Conservation (phyloP, 2,888 invertebrate genomes). For the Cephus nigrinus region DNA sequence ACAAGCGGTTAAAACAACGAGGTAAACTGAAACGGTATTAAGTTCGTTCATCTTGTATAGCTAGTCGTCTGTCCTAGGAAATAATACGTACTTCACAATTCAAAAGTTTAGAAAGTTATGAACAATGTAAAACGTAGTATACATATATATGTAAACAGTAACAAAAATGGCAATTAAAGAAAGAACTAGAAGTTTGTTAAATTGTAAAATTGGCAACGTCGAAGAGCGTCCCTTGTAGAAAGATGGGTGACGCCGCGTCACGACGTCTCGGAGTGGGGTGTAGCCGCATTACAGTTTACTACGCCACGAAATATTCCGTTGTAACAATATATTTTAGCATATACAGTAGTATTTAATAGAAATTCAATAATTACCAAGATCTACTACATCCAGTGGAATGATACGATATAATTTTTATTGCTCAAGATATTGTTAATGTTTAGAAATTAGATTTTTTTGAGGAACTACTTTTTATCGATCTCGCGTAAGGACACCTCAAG, state of each 20-base stretch:
- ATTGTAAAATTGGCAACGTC: slow-evolving; percentile 31
- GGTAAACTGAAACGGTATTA: neutral
- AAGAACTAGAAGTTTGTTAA: neutral
- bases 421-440: neutral
- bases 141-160: neutral
- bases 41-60: neutral
- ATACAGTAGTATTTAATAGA: neutral
- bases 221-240: slow-evolving; percentile 22
- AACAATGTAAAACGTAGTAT: neutral
- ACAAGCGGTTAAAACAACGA: too few relatives aligned
- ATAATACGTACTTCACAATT: neutral
- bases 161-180: neutral
- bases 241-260: slow-evolving; percentile 30
- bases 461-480: slow-evolving; percentile 47
- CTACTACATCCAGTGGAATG: neutral
- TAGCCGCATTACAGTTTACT: slow-evolving; percentile 26
- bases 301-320: slow-evolving; percentile 19
- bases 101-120: neutral
- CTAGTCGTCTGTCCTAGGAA: neutral
- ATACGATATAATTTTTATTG: neutral
- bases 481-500: slow-evolving; percentile 45
- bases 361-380: neutral
- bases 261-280: slow-evolving; percentile 23
- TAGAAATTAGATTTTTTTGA: neutral
- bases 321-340: neutral